Percentiles rank a stretch among this genome's conserved stretches.
Evolutionary conservation across 2,113 vertebrate genomes (phyloP).

Genomic region (Petaurus breviceps): DNA sequence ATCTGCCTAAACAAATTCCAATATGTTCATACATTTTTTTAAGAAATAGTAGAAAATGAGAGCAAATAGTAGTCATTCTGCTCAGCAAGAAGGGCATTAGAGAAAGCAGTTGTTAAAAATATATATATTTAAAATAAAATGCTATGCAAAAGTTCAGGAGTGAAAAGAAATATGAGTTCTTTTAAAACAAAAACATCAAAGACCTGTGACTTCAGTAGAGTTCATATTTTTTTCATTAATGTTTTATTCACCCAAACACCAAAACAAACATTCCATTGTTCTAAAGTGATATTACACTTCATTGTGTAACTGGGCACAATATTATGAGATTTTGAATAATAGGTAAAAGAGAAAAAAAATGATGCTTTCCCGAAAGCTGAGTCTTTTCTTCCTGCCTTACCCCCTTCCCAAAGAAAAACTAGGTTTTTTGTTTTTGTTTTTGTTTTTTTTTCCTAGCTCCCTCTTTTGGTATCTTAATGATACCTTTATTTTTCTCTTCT

Average conservation of each 20-base stretch:
- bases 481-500: neutral
- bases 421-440: too few relatives aligned
- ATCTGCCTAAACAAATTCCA: constrained; percentile 75
- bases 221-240: neutral
- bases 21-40: constrained; percentile 51
- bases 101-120: constrained; percentile 36
- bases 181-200: neutral
- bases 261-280: neutral
- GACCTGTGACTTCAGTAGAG: neutral
- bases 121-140: constrained; percentile 32
- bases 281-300: neutral
- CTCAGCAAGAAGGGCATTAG: constrained; percentile 1
- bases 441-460: neutral
- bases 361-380: neutral
- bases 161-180: neutral
- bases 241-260: neutral
- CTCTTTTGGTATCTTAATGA: neutral
- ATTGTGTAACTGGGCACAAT: neutral
- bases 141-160: neutral
- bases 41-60: constrained; percentile 57
- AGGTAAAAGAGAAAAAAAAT: neutral
- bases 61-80: constrained; percentile 60
- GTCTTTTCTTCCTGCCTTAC: neutral
- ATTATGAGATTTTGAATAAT: neutral
- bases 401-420: neutral